Base-by-base conservation (phyloP, 2,113 vertebrate genomes). In the Sphyrna mokarran region DNA sequence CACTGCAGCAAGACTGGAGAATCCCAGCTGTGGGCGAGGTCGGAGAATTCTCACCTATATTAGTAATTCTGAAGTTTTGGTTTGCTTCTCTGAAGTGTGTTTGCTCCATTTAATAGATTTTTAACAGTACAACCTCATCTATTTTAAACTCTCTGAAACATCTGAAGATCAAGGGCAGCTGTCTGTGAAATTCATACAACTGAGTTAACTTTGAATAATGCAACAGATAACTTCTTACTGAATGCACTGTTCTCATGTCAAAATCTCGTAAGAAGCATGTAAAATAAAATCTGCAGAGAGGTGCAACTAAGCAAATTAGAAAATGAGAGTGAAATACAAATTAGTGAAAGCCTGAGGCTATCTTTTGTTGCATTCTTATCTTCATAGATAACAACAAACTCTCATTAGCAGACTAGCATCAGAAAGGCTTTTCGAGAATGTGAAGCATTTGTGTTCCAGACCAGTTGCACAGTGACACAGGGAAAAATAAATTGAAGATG, bases 401-500 rank as follows among this genome's bases (percentile, higher is more conserved):
- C 94, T 95, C 94, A 95, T 95, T 95, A 95, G 94, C 22, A 76
- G 68, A 70, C 40, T 23, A 95, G 94, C 94, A 72, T 76, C 94
- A 72, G 68, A 95, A 95, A 95, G 68, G 29, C 69, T 95, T 72
- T 72, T 33, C 22, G 43, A 72, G 94, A 95, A 95, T 95, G 37
- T 72, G 69, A 95, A 76, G 94, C 48, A 72, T 95, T 95, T 70
- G 13, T 70, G 43, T 95, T 95, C 40, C 9, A 43, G 54, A 95
- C 68, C 69, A 95, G 94, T 95, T 95, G 94, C 70, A 95, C 94
- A 95, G 20, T 33, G 68, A 76, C 94, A 95, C 69, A 54, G 26
- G 68, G 94, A 76, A 72, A 95, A 95, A 95, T 95, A 95, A 95
- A 76, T 95, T 95, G 94, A 72, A 72, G 94, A 95, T 95, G 94